Evolutionary conservation across 53 echinoderm and acorn worm genomes (phyloP), one percentile per base, ranked within the genome.

Genomic region (Patiria pectinifera): DNA sequence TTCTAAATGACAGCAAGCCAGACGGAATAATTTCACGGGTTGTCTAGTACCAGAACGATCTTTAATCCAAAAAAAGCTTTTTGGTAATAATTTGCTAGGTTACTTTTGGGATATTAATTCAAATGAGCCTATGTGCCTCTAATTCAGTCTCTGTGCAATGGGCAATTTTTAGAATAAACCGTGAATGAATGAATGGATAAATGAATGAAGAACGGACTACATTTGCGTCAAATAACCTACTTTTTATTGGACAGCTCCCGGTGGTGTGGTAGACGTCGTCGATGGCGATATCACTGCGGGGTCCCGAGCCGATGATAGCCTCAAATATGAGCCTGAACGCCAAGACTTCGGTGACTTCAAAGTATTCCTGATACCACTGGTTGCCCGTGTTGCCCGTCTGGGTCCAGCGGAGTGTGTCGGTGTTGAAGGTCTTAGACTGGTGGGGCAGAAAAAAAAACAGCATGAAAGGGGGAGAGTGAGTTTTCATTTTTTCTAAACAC

Each of bases 251-350:
- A 22, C 94, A 94, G 53, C 89, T 89, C 82, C 94, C 94, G 11
- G 77, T 84, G 21, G 85, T 71, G n/a, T 83, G 69, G 6, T 23
- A 26, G 53, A 92, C 61, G 48, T 94, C 94, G 70, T 94, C 94
- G 43, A 94, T 89, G 82, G 92, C 94, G 58, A 94, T 84, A 77
- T 94, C 92, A 10, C 94, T 71, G 5, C 76, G 76, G 4, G 58
- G 18, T 12, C 92, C 94, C 4, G 59, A 92, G 2, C 89, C 92
- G 14, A 89, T 62, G 25, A 92, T n/a, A 0, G 69, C 94, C 81
- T 94, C 94, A 78, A 94, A 94, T 48, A 94, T 72, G 44, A 95
- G 66, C 48, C 89, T 21, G 89, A 89, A 95, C 1, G 85, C 62
- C 48, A 63, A n/a, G 45, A 62, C 35, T 15, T 84, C 85, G 8